Evolutionary conservation across 2,888 invertebrate species (phyloP).

Genomic region (Drosophila nigricruria): DNA sequence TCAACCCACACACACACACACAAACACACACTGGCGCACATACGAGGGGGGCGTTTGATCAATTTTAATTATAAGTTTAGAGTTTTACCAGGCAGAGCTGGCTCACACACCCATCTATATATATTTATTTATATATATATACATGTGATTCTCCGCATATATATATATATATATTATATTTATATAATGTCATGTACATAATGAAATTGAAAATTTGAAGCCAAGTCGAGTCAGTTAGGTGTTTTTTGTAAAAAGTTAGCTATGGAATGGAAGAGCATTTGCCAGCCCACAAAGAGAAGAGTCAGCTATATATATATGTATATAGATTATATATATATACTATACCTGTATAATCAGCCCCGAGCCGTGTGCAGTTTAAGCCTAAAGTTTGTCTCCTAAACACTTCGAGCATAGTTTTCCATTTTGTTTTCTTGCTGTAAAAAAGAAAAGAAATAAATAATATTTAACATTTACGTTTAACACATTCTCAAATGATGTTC

Average conservation of each 20-base stretch:
- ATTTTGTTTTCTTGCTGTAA: constrained; percentile 23
- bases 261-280: not conserved
- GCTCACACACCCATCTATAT: constrained; percentile 27
- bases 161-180: constrained; percentile 31
- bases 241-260: constrained; percentile 44
- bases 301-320: constrained; percentile 2
- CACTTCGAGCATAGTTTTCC: constrained; percentile 12
- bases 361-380: constrained; percentile 28
- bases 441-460: constrained; percentile 5
- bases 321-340: constrained; percentile 5
- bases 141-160: constrained; percentile 20
- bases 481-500: constrained; percentile 29
- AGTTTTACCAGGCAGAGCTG: constrained; percentile 60
- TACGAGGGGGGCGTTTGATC: constrained; percentile 44
- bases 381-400: constrained; percentile 18
- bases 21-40: constrained; percentile 34
- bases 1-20: constrained; percentile 32
- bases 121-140: constrained; percentile 24
- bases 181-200: constrained; percentile 42
- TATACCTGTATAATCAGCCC: constrained; percentile 13
- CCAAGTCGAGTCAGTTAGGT: constrained; percentile 17
- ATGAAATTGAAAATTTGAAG: constrained; percentile 14
- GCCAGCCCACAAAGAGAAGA: not conserved
- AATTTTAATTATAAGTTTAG: constrained; percentile 64
- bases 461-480: constrained; percentile 2